Base-by-base conservation (phyloP, 2,113 vertebrate species). In the Sphaerodactylus townsendi region DNA sequence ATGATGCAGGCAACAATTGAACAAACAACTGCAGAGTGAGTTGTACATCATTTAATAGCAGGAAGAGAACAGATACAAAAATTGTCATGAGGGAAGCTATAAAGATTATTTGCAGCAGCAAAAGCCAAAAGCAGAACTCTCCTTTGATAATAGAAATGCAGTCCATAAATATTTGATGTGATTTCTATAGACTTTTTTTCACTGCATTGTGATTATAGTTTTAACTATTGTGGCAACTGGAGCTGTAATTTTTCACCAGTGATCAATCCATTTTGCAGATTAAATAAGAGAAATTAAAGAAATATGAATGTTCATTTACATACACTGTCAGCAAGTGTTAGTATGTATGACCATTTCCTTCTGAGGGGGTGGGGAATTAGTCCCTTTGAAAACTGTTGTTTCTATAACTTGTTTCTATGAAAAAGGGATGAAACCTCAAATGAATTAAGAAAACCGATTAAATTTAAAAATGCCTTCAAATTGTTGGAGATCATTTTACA, bases 121-220 rank as follows among this genome's bases (percentile, higher is more conserved):
- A 78, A 15, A 75, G 39, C 73, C 76, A 72, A 65, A 33, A 87
- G 48, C 59, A 73, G 76, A 73, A 73, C 74, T 79, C 59, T 74
- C 69, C 79, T 83, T 87, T 87, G 85, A 73, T 66, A 87, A 65
- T 59, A 79, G 28, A 79, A 87, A 79, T 83, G 65, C 59, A 83
- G 17, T 66, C 68, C 46, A 66, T 68, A 79, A 53, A 79, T 83
- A 79, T 83, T 66, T 82, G 48, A 68, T 53, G 6, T 37, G 2
- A 73, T 62, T 83, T 86, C 72, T 65, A 83, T 83, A 83, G 28
- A 78, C 3, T 56, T 68, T 35, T 39, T 28, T 35, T 70, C 56
- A 35, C 72, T 41, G 10, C 23, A 6, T 75, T 75, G 33, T 46
- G 23, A 69, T 76, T 81, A 75, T 28, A 15, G 30, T 62, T 75